A percentile compares a stretch with the other conserved stretches of the same genome.
Evolutionary conservation across 2,888 invertebrate genomes (phyloP).

Genomic region (Eupeodes luniger): DNA sequence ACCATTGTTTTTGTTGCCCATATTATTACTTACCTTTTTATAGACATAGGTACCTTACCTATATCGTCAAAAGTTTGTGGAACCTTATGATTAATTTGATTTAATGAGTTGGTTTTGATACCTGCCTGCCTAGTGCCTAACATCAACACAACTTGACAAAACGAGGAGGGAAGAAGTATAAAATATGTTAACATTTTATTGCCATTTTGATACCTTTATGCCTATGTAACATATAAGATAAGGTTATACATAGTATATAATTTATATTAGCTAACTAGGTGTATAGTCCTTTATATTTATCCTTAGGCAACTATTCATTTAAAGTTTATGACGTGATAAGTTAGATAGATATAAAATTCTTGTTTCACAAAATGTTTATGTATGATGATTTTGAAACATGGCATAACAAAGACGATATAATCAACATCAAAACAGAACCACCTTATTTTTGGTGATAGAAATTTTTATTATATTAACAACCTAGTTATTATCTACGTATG

Average conservation of each 20-base stretch:
- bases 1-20: slow-evolving; percentile 16
- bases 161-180: not conserved
- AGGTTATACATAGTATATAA: not conserved
- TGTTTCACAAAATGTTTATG: too few relatives aligned
- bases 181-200: slow-evolving; percentile 7
- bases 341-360: not conserved
- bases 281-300: too few relatives aligned
- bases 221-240: not conserved
- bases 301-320: not conserved
- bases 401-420: too few relatives aligned
- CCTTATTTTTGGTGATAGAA: too few relatives aligned
- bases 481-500: too few relatives aligned
- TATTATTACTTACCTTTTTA: not conserved
- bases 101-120: not conserved
- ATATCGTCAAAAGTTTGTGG: not conserved
- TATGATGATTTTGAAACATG: too few relatives aligned
- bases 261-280: too few relatives aligned
- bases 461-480: too few relatives aligned
- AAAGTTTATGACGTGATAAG: slow-evolving; percentile 14
- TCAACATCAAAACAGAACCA: too few relatives aligned
- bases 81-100: slow-evolving; percentile 11
- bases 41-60: not conserved
- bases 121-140: too few relatives aligned
- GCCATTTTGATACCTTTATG: not conserved
- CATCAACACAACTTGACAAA: not conserved